These are phyloP conservation scores for Clarias magur DNA, from an alignment of 2,113 vertebrate species.

Conservation along the genomic window DNA sequence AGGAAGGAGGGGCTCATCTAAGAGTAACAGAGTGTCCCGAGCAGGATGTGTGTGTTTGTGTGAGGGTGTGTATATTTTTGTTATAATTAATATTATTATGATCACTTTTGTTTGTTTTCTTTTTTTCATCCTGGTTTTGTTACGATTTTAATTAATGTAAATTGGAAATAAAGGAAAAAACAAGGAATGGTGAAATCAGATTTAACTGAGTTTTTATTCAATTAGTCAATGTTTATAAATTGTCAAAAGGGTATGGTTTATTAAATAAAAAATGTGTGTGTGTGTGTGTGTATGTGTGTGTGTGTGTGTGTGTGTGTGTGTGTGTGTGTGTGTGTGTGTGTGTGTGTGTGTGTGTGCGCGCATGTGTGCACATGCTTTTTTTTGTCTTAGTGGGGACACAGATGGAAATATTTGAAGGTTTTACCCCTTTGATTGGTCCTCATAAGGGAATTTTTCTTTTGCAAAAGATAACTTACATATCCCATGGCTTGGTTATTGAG, in stretches of 20 bases:
- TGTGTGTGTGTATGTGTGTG: neutral
- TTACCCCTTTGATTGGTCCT: neutral
- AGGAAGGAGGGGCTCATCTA: conserved; percentile 60
- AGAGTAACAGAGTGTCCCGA: conserved; percentile 59
- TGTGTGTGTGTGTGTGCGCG: neutral
- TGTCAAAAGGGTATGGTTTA: neutral
- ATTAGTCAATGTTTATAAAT: neutral
- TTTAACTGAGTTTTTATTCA: conserved; percentile 66
- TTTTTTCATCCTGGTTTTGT: conserved; percentile 70
- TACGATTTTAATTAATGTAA: conserved; percentile 81
- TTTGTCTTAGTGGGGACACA: neutral
- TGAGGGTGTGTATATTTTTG: conserved; percentile 80
- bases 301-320: no score
- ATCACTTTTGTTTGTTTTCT: conserved; percentile 63
- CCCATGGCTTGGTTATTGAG: neutral
- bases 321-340: neutral
- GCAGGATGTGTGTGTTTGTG: conserved; percentile 73
- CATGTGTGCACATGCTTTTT: neutral
- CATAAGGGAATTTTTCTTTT: neutral
- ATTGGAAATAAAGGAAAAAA: conserved; percentile 81
- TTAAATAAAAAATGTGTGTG: neutral
- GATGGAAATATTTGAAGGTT: neutral
- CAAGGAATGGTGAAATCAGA: conserved; percentile 66
- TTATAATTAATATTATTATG: conserved; percentile 69
- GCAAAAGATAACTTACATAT: neutral